A percentile compares a stretch with the other conserved stretches of the same genome.
Evolutionary conservation across 2,888 invertebrate genomes (phyloP).

Genomic region (Pollenia labialis): DNA sequence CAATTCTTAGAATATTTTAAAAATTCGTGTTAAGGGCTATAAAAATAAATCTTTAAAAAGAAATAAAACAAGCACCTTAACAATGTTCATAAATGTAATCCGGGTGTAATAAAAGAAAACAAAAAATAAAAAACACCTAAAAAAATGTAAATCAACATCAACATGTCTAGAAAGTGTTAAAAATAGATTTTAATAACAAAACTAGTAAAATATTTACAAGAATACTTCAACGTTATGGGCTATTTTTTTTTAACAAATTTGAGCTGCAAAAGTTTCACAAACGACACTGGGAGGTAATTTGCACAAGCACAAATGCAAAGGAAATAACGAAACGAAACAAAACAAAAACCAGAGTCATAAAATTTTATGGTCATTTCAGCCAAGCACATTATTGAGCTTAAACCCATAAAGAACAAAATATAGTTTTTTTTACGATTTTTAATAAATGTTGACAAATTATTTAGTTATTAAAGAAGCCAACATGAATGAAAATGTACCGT

Average conservation of each 20-base stretch:
- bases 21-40: not conserved
- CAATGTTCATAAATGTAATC: not conserved
- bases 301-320: slow-evolving; percentile 21
- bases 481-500: slow-evolving; percentile 48
- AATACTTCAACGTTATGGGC: slow-evolving; percentile 4
- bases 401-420: slow-evolving; percentile 32
- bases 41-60: not conserved
- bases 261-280: not conserved
- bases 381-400: slow-evolving; percentile 9
- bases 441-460: slow-evolving; percentile 69
- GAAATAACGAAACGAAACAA: slow-evolving; percentile 21
- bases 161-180: slow-evolving; percentile 42
- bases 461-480: slow-evolving; percentile 35
- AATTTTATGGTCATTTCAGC: slow-evolving; percentile 50
- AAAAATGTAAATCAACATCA: slow-evolving; percentile 7
- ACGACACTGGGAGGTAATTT: slow-evolving; percentile 25
- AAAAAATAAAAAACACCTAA: slow-evolving; percentile 13
- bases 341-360: slow-evolving; percentile 58
- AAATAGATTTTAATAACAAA: slow-evolving; percentile 27
- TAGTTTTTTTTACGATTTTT: slow-evolving; percentile 48
- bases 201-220: slow-evolving; percentile 34
- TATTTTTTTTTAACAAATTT: not conserved
- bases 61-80: slow-evolving; percentile 5
- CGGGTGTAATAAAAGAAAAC: not conserved
- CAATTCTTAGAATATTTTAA: not conserved